Evolutionary conservation across 35 echinoderm and acorn worm genomes (phyloP).

Genomic region (Ophioderma brevispina): DNA sequence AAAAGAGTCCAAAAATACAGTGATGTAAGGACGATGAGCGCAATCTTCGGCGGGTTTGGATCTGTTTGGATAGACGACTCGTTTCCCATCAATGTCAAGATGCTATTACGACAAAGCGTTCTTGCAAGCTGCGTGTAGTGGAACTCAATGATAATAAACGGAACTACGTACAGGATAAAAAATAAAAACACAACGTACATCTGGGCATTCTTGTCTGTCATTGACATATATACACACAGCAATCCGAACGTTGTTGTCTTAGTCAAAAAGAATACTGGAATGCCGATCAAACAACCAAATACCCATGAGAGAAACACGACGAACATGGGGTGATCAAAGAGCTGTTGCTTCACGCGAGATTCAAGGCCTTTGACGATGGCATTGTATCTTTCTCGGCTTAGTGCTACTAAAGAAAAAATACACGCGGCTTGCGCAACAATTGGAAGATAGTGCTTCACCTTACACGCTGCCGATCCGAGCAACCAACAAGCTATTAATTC

Average conservation of each 20-base stretch:
- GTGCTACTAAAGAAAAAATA: background rate
- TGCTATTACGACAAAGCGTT: background rate
- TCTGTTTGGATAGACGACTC: constrained; percentile 17
- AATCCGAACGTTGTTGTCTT: background rate
- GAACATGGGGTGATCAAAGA: background rate
- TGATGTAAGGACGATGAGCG: constrained; percentile 69
- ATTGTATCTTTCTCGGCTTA: background rate
- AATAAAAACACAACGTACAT: background rate
- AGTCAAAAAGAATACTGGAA: background rate
- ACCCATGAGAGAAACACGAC: background rate
- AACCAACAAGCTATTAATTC: background rate
- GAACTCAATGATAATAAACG: background rate
- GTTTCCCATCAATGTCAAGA: background rate
- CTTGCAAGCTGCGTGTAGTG: background rate
- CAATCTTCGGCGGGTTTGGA: constrained; percentile 63
- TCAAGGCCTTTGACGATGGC: background rate
- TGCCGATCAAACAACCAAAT: background rate
- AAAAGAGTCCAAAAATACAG: constrained; percentile 76
- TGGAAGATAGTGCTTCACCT: background rate
- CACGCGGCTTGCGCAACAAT: background rate
- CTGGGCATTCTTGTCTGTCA: background rate
- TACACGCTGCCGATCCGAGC: background rate
- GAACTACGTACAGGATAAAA: background rate
- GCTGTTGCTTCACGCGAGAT: background rate
- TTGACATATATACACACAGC: background rate